phyloP scores from a whole-genome alignment of 2,888 invertebrate species.

The Melinaea menophilus region DNA sequence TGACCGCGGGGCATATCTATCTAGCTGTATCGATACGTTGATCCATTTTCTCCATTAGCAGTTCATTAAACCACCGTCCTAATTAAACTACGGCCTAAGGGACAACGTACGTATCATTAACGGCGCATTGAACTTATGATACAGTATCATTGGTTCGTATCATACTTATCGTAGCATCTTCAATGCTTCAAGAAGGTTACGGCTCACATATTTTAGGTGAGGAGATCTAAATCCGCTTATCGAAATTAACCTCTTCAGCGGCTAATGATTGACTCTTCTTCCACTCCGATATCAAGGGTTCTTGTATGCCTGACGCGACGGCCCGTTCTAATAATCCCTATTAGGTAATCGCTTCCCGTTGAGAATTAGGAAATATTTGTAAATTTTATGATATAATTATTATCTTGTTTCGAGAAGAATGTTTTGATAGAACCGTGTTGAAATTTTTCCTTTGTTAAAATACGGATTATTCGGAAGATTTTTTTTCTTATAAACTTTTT shows the following conservation, averaged over 20 bases:
- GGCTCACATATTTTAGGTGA: constrained; percentile 46
- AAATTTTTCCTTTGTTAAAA: constrained; percentile 33
- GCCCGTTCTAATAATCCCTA: constrained; percentile 32
- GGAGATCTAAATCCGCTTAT: constrained; percentile 66
- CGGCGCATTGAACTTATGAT: constrained; percentile 13
- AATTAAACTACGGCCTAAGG: constrained; percentile 37
- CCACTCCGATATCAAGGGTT: constrained; percentile 51
- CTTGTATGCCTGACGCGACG: constrained; percentile 19
- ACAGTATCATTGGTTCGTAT: constrained; percentile 6
- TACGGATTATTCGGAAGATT: constrained; percentile 29
- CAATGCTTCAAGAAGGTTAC: constrained; percentile 26
- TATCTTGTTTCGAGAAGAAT: constrained; percentile 5
- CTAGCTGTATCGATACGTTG: constrained; percentile 42
- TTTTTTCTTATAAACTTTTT: constrained; percentile 4
- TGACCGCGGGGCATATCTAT: constrained; percentile 57
- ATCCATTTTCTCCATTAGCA: constrained; percentile 51
- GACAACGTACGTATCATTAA: constrained; percentile 19
- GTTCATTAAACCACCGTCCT: constrained; percentile 42
- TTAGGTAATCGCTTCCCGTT: constrained; percentile 27
- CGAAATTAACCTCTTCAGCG: constrained; percentile 70
- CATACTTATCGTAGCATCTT: constrained; percentile 9
- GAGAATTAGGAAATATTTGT: constrained; percentile 12
- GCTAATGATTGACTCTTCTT: constrained; percentile 61
- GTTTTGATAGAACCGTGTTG: constrained; percentile 21
- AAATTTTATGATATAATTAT: constrained; percentile 10